Base-by-base conservation (phyloP, 2,113 vertebrate species). In the Xiphorhynchus elegans region DNA sequence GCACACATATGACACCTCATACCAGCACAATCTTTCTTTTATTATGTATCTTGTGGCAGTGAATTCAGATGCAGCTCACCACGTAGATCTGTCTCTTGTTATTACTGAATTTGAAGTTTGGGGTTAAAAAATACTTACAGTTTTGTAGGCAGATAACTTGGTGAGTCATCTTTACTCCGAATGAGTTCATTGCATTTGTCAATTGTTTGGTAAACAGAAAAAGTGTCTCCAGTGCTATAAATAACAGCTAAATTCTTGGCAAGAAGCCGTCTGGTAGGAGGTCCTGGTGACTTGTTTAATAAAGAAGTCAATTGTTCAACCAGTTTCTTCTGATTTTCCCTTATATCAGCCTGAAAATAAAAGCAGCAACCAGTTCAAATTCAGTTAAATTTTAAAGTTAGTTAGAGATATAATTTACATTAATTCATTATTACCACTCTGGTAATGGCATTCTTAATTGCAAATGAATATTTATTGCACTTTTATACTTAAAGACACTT, bases 141-240 rank as follows among this genome's bases (percentile, higher is more conserved):
- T 91, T 99, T 98, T 2, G 98, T 99, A 16, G 99, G 99, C 77
- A 99, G 98, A 89, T 98, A 98, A 76, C 99, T 99, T 66, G 99
- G 99, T 24, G 99, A 99, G 97, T 99, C 99, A 96, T 99, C 99
- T 98, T 98, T 99, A 97, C 98, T 99, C 81, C 98, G 98, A 96
- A 99, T 99, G 94, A 99, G 98, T 91, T 99, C 99, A 97, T 99
- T 99, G 97, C 99, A 99, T 95, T 98, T 98, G 85, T 99, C 99
- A 92, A 99, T 98, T 84, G 98, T 98, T 67, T 99, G 97, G 89
- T 98, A 98, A 93, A 98, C 98, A 85, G 98, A 97, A 64, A 99
- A 97, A 11, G 98, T 98, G 96, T 99, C 99, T 94, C 99, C 99
- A 90, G 98, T 94, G 83, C 98, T 97, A 96, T 99, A 99, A n/a